phyloP scores from a whole-genome alignment of 2,888 invertebrate species.

The Eurytoma californica region DNA sequence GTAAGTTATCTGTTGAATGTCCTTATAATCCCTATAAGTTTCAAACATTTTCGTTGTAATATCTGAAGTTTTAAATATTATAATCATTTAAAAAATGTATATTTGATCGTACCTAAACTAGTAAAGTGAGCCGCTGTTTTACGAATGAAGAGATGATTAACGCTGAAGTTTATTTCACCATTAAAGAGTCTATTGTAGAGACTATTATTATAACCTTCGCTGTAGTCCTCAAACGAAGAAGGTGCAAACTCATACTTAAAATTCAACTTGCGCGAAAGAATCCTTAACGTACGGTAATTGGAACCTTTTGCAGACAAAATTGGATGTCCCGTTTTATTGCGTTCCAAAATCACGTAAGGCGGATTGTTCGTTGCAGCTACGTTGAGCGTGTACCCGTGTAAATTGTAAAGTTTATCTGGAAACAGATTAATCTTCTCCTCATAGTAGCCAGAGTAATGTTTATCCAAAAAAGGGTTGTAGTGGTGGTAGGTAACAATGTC shows the following conservation, averaged over 20 bases:
- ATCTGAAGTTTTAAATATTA: too few relatives aligned
- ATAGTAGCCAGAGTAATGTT: not conserved
- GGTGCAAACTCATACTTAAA: slow-evolving; percentile 15
- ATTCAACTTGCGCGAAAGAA: slow-evolving; percentile 2
- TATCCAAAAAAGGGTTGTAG: slow-evolving; percentile 19
- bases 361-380: slow-evolving; percentile 24
- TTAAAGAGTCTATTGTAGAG: not conserved
- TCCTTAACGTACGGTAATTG: not conserved
- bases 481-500: slow-evolving; percentile 11
- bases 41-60: too few relatives aligned
- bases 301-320: not conserved
- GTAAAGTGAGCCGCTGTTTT: not conserved
- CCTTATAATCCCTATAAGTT: too few relatives aligned
- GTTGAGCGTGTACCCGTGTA: not conserved
- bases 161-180: slow-evolving; percentile 26
- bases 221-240: slow-evolving; percentile 7
- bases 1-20: too few relatives aligned
- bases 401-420: slow-evolving; percentile 12
- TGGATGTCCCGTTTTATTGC: slow-evolving; percentile 22
- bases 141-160: slow-evolving; percentile 21
- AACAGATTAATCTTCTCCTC: not conserved
- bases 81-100: too few relatives aligned
- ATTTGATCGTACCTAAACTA: not conserved
- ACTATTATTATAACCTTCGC: not conserved
- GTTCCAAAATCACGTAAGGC: slow-evolving; percentile 2